Evolutionary conservation across 2,113 vertebrate genomes (phyloP).

Genomic region (Brachirus orientalis): DNA sequence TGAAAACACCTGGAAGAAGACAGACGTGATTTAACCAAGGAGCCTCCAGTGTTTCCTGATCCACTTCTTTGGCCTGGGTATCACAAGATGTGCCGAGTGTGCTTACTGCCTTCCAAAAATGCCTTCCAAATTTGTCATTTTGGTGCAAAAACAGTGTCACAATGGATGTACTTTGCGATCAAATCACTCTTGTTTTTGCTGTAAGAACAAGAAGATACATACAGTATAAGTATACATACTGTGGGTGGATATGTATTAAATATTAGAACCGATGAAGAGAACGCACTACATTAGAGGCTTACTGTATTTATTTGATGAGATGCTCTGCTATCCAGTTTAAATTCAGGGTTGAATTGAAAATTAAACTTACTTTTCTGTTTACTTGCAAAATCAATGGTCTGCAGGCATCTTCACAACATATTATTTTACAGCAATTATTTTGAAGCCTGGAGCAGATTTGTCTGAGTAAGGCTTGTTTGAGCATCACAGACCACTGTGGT

Average conservation of each 20-base stretch:
- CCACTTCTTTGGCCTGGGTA: too few species aligned
- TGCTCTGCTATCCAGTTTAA: constrained; percentile 19
- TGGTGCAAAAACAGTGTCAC: too few species aligned
- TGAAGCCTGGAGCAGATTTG: constrained; percentile 38
- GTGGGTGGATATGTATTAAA: constrained; percentile 20
- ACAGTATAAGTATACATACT: too few species aligned
- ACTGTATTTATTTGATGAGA: constrained; percentile 18
- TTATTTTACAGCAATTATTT: constrained; percentile 27
- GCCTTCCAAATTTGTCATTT: too few species aligned
- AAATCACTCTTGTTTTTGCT: too few species aligned
- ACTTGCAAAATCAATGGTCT: constrained; percentile 18
- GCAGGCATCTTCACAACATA: constrained; percentile 26
- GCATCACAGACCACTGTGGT: constrained; percentile 1
- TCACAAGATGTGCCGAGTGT: too few species aligned
- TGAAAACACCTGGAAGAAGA: too few species aligned
- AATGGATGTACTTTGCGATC: too few species aligned
- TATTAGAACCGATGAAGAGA: constrained; percentile 4
- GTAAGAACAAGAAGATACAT: too few species aligned
- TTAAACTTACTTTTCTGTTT: constrained; percentile 18
- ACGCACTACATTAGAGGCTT: constrained; percentile 6
- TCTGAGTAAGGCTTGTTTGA: constrained; percentile 14
- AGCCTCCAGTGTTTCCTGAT: too few species aligned
- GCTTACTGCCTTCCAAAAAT: too few species aligned
- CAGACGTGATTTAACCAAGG: too few species aligned
- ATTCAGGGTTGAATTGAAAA: constrained; percentile 1